Conservation (phyloP, 2,888 invertebrate genomes). For the Lycia hirtaria region DNA sequence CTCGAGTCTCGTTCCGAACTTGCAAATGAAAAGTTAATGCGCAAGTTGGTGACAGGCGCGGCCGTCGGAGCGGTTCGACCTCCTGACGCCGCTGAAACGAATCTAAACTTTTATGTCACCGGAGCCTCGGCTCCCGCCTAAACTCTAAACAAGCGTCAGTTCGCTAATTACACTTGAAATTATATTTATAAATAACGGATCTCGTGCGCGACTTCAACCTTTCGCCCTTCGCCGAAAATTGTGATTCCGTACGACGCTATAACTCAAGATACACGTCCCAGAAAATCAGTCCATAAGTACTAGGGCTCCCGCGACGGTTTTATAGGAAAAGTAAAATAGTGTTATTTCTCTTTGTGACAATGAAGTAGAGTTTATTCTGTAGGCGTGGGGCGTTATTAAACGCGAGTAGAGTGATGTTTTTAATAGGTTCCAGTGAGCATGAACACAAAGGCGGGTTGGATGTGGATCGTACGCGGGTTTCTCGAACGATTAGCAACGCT, state of each 20-base stretch:
- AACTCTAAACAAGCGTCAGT: slow-evolving; percentile 36
- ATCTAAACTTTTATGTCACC: slow-evolving; percentile 69
- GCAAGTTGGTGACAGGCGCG: slow-evolving; percentile 73
- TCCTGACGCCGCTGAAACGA: slow-evolving; percentile 63
- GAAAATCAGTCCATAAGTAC: slow-evolving; percentile 61
- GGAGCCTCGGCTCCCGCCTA: slow-evolving; percentile 34
- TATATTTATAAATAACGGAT: slow-evolving; percentile 33
- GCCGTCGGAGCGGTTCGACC: slow-evolving; percentile 60
- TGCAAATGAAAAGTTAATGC: slow-evolving; percentile 81
- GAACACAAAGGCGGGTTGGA: slow-evolving; percentile 42
- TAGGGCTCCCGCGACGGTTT: slow-evolving; percentile 47
- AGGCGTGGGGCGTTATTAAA: slow-evolving; percentile 50
- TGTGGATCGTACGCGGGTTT: slow-evolving; percentile 47
- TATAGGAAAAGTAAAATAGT: slow-evolving; percentile 48
- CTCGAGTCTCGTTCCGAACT: slow-evolving; percentile 66
- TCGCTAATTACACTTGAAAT: slow-evolving; percentile 39
- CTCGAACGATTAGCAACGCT: slow-evolving; percentile 54
- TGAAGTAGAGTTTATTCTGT: slow-evolving; percentile 43
- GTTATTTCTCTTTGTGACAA: slow-evolving; percentile 46
- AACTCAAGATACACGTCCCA: slow-evolving; percentile 44
- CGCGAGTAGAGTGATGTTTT: slow-evolving; percentile 44
- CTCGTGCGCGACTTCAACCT: slow-evolving; percentile 21
- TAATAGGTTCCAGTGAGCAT: slow-evolving; percentile 47
- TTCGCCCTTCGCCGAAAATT: slow-evolving; percentile 15
- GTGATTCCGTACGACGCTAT: slow-evolving; percentile 32